phyloP scores from a whole-genome alignment of 1,140 invertebrate species.

The Wasmannia auropunctata region DNA sequence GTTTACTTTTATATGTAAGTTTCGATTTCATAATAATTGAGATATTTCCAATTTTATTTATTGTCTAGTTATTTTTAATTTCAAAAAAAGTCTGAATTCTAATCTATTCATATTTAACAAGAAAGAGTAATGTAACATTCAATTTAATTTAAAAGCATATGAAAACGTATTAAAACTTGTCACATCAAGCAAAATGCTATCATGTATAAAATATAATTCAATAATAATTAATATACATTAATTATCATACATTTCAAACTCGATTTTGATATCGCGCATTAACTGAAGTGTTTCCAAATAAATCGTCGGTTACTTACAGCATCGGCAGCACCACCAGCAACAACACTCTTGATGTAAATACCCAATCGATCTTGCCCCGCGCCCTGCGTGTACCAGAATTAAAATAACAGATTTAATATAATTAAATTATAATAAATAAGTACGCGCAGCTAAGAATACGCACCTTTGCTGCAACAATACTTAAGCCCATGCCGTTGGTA shows the following conservation, averaged over 20 bases:
- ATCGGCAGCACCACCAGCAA: constrained; percentile 97
- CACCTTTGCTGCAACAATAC: constrained; percentile 97
- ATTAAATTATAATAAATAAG: not conserved
- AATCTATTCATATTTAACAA: not conserved
- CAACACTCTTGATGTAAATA: constrained; percentile 99
- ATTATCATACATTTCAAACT: not conserved
- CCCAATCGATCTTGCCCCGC: constrained; percentile 95
- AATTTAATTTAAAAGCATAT: not conserved
- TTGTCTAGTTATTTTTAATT: not conserved
- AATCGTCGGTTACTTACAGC: constrained; percentile 87
- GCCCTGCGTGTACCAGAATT: constrained; percentile 87
- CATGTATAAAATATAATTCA: not conserved
- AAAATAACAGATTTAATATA: not conserved
- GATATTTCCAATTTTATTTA: not conserved
- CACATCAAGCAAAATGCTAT: not conserved
- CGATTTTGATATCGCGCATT: not conserved
- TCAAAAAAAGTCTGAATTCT: not conserved
- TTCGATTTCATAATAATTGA: not conserved
- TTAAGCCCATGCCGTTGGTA: constrained; percentile 96
- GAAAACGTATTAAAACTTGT: not conserved
- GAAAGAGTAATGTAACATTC: not conserved
- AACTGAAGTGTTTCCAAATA: not conserved
- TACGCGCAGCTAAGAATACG: not conserved
- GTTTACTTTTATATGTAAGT: not conserved
- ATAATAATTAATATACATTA: not conserved